Evolutionary conservation across 2,888 invertebrate species (phyloP).

Genomic region (Conistra vaccinii): DNA sequence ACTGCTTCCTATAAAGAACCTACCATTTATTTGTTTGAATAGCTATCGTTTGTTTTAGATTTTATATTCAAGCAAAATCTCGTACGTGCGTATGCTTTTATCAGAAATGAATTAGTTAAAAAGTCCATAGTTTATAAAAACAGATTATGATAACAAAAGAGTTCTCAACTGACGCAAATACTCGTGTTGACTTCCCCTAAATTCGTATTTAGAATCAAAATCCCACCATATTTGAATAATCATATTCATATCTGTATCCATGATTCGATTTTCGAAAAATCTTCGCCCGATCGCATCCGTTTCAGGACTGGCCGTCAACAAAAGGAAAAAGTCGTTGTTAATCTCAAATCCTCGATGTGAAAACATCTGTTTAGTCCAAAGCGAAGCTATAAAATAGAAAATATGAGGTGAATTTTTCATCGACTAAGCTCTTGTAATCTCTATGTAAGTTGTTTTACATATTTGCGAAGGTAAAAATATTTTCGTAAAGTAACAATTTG

Average conservation of each 20-base stretch:
- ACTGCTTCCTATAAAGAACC: neutral
- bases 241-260: constrained; percentile 54
- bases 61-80: neutral
- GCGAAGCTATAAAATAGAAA: constrained; percentile 63
- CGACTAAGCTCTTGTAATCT: constrained; percentile 48
- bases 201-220: constrained; percentile 42
- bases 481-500: constrained; percentile 31
- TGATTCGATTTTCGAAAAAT: constrained; percentile 60
- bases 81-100: neutral
- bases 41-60: neutral
- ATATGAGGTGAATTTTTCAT: constrained; percentile 57
- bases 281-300: constrained; percentile 47
- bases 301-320: constrained; percentile 59
- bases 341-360: constrained; percentile 67
- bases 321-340: constrained; percentile 69
- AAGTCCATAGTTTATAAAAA: neutral
- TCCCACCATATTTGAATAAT: constrained; percentile 51
- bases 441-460: constrained; percentile 65
- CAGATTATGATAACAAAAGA: neutral
- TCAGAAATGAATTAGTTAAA: neutral
- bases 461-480: constrained; percentile 61
- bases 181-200: constrained; percentile 9
- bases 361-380: constrained; percentile 64
- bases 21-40: neutral
- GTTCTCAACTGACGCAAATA: constrained; percentile 15